phyloP scores from a whole-genome alignment of 2,113 vertebrate genomes.

The Sinocyclocheilus rhinocerous region DNA sequence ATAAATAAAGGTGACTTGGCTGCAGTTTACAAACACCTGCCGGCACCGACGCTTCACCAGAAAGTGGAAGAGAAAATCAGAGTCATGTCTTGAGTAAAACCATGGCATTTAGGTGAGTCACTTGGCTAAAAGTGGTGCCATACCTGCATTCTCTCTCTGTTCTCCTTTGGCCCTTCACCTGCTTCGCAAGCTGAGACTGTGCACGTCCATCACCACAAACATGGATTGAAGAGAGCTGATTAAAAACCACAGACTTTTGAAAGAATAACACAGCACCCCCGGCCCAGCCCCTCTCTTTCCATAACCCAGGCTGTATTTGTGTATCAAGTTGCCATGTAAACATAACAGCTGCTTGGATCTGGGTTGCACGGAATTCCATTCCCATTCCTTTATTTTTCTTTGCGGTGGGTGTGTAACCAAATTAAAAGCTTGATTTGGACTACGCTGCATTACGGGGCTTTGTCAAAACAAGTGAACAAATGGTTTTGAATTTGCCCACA shows the following conservation, averaged over 20 bases:
- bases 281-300: conserved; percentile 62
- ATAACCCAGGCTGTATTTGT: conserved; percentile 76
- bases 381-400: conserved; percentile 68
- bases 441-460: conserved; percentile 39
- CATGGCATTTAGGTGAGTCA: not conserved
- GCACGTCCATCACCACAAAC: conserved; percentile 53
- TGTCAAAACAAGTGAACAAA: conserved; percentile 57
- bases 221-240: conserved; percentile 68
- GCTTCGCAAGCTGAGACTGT: conserved; percentile 61
- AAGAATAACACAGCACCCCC: conserved; percentile 65
- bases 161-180: conserved; percentile 59
- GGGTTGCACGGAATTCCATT: conserved; percentile 62
- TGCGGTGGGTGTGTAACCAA: conserved; percentile 59
- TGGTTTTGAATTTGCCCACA: conserved; percentile 40
- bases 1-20: too few species aligned
- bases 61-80: not conserved
- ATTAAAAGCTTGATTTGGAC: conserved; percentile 59
- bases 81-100: too few species aligned
- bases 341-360: conserved; percentile 73
- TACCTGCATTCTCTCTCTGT: conserved; percentile 17
- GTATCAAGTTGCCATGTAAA: conserved; percentile 81
- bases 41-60: not conserved
- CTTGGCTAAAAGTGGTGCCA: not conserved
- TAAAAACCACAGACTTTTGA: conserved; percentile 68
- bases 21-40: not conserved